Evolutionary conservation across 2,888 invertebrate genomes (phyloP), one percentile per base, ranked within the genome.

Genomic region (Eurytoma californica): DNA sequence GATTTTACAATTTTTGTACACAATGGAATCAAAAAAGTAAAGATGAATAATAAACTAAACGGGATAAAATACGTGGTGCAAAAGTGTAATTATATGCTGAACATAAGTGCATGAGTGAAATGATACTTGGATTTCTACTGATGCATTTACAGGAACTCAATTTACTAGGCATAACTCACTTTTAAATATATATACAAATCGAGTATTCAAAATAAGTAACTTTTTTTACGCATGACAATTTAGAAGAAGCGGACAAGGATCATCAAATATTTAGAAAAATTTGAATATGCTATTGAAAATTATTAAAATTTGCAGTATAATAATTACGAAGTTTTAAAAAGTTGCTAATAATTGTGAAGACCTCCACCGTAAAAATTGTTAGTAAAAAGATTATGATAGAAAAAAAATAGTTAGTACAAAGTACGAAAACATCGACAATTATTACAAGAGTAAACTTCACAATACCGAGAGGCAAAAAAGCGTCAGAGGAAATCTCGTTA

Each of bases 91-190:
- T 67, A 72, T 39, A 55, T 24, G n/a, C 57, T 75, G 30, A 53
- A 61, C 58, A 24, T n/a, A 63, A 69, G 69, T 76, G 76, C 76
- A 47, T 47, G 24, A 61, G 68, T 68, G 61, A 55, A 61, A 55
- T 63, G 18, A 63, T 63, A 18, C 9, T 75, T 60, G 60, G 30
- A 69, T 69, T 39, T 69, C 69, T 76, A 76, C 68, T 63, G 53
- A 76, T 76, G 60, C 69, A 76, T 39, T 69, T 47, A 76, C 18
- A 13, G 61, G 55, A 63, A 60, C n/a, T 67, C 28, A 58, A 67
- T 67, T 28, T 67, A 67, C 49, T 58, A 58, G 61, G 69, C 61
- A 76, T n/a, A 67, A 20, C 72, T 74, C 67, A 67, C 67, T 74
- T n/a, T 58, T 12, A 70, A 60, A 70, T 70, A 47, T 63, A 63